Base-by-base conservation (phyloP, 2,888 invertebrate species). In the Drosophila borborema region DNA sequence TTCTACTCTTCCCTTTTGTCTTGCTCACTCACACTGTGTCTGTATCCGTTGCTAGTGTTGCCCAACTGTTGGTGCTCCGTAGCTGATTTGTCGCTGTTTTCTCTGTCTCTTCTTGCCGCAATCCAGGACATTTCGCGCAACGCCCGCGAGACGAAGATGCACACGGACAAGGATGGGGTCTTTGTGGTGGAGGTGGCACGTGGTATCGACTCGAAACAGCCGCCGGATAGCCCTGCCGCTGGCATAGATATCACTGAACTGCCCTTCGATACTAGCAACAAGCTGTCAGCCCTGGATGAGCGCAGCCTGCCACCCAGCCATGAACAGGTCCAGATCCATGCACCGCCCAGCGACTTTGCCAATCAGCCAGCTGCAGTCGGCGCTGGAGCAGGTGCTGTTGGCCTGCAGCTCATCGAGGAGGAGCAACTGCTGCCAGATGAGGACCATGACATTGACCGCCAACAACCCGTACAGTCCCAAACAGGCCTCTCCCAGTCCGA, bases 401-500 rank as follows among this genome's bases (percentile, higher is more conserved):
- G 90, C 16, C 74, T 93, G 20, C 92, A 92, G 46, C 90, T 91
- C 34, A 92, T 92, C 54, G 92, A 91, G 43, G 91, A 92, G 72
- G 88, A 90, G 38, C 53, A 67, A 23, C 60, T 73, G 18, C 46
- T 61, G 63, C 53, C 64, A 1, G 75, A 62, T 8, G 61, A 66
- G 28, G 74, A 78, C 7, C 56, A 20, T 0, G 36, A 49, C 14
- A 65, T 58, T 8, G 73, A 41, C 43, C 10, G 41, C 18, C 10
- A 31, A 5, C 3, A 45, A 28, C 46, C 48, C 48, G 58, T 46
- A 1, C 63, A 51, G n/a, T 41, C 72, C 10, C 95, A 95, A 87
- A 97, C 97, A 0, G 97, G 97, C 0, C 94, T 97, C 3, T 96
- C 97, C 7, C 97, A 97, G 89, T 97, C 97, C 7, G 96, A 97